Evolutionary conservation across 1,140 invertebrate genomes (phyloP).

Genomic region (Ips typographus): DNA sequence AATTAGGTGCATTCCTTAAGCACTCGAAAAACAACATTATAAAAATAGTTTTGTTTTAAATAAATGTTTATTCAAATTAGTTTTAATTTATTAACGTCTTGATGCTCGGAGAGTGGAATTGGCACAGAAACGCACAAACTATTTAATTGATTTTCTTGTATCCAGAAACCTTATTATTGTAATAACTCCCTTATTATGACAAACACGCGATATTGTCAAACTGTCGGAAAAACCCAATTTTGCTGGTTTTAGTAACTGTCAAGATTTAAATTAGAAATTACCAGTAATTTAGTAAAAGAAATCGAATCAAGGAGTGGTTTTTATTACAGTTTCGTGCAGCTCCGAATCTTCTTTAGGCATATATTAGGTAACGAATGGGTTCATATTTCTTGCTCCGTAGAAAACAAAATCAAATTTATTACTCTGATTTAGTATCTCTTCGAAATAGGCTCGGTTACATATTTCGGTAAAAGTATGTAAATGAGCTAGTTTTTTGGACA

Average conservation of each 20-base stretch:
- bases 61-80: neutral
- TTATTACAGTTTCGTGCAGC: slow-evolving; percentile 31
- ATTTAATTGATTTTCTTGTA: too few species aligned
- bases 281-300: slow-evolving; percentile 25
- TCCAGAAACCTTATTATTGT: slow-evolving; percentile 4
- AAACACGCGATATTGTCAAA: neutral
- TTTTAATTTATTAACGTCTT: neutral
- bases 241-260: slow-evolving; percentile 26
- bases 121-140: too few species aligned
- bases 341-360: slow-evolving; percentile 14
- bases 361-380: slow-evolving; percentile 23
- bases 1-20: slow-evolving; percentile 34
- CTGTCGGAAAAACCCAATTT: slow-evolving; percentile 14
- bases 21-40: neutral
- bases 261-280: slow-evolving; percentile 30
- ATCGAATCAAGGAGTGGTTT: slow-evolving; percentile 27
- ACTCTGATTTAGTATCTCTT: slow-evolving; percentile 32
- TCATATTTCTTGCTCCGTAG: slow-evolving; percentile 32
- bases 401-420: slow-evolving; percentile 33
- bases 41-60: slow-evolving; percentile 3
- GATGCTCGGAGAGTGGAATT: too few species aligned
- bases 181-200: slow-evolving; percentile 16
- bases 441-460: slow-evolving; percentile 31
- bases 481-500: slow-evolving; percentile 24
- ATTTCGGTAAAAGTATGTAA: slow-evolving; percentile 34